These are phyloP conservation scores for Ophion slaviceki DNA, from an alignment of 2,888 invertebrate species.

Conservation along the genomic window DNA sequence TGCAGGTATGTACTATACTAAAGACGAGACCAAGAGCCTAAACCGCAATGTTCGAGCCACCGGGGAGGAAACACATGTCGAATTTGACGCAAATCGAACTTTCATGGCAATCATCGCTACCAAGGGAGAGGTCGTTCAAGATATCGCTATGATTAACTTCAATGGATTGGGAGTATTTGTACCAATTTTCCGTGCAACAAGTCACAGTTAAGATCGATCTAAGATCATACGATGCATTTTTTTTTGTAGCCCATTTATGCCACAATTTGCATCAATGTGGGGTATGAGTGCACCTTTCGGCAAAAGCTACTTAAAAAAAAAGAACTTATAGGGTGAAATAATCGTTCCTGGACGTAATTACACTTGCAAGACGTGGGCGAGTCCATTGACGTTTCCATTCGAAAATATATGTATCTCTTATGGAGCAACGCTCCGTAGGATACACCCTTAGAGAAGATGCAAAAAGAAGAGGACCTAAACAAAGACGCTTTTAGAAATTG, in stretches of 20 bases:
- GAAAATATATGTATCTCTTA: background rate
- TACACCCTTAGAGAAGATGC: too few species aligned
- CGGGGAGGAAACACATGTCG: background rate
- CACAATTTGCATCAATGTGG: background rate
- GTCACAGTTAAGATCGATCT: background rate
- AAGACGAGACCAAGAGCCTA: background rate
- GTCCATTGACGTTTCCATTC: background rate
- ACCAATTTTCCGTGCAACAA: background rate
- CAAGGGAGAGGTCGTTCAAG: background rate
- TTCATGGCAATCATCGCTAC: constrained; percentile 11
- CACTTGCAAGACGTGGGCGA: background rate
- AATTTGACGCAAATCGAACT: background rate
- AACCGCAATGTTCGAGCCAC: background rate
- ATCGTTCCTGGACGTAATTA: background rate
- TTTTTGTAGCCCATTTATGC: background rate
- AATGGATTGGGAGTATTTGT: background rate
- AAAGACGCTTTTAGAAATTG: background rate
- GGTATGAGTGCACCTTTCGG: background rate
- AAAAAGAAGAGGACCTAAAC: background rate
- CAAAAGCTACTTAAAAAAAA: background rate
- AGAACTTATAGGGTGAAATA: background rate
- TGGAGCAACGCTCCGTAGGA: background rate
- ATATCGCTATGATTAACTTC: constrained; percentile 1
- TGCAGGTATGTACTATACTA: background rate
- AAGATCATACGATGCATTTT: background rate